Conservation (phyloP, 2,113 vertebrate species). For the Lates calcarifer region DNA sequence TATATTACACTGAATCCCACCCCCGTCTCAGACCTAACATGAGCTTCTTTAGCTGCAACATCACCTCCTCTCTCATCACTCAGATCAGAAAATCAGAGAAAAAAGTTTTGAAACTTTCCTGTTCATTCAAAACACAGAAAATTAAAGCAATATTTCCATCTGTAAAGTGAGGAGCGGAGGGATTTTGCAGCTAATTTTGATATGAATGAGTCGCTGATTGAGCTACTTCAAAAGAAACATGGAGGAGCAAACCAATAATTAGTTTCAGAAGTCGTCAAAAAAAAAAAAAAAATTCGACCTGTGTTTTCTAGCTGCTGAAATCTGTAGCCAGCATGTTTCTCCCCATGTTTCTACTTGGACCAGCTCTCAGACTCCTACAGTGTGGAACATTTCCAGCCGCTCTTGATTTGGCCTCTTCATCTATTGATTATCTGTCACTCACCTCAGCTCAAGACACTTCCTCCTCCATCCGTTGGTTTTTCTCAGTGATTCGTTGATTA, state of each 20-base stretch:
- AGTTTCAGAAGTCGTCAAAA: not conserved
- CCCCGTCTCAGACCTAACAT: slow-evolving; percentile 33
- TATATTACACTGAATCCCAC: slow-evolving; percentile 49
- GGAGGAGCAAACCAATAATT: not conserved
- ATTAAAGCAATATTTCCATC: not conserved
- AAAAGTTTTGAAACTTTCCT: not conserved
- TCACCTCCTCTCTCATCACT: slow-evolving; percentile 31
- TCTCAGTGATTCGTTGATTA: not conserved
- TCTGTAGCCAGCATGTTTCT: too few relatives aligned
- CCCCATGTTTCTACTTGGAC: slow-evolving; percentile 31
- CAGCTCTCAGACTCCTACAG: slow-evolving; percentile 29
- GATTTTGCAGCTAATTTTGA: slow-evolving; percentile 81
- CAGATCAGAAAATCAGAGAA: not conserved
- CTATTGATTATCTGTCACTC: slow-evolving; percentile 5
- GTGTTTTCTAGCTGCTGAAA: not conserved
- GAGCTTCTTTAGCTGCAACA: slow-evolving; percentile 69
- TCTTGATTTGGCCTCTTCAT: slow-evolving; percentile 7
- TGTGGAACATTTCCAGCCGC: slow-evolving; percentile 54
- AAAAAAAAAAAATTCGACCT: not conserved
- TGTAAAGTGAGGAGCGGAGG: slow-evolving; percentile 53
- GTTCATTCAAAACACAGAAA: too few relatives aligned
- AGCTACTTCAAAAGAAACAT: slow-evolving; percentile 33
- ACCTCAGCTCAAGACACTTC: not conserved
- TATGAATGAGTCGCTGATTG: slow-evolving; percentile 27
- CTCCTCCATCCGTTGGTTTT: not conserved